Conservation (phyloP, 1,140 invertebrate genomes). For the Drosophila busckii region DNA sequence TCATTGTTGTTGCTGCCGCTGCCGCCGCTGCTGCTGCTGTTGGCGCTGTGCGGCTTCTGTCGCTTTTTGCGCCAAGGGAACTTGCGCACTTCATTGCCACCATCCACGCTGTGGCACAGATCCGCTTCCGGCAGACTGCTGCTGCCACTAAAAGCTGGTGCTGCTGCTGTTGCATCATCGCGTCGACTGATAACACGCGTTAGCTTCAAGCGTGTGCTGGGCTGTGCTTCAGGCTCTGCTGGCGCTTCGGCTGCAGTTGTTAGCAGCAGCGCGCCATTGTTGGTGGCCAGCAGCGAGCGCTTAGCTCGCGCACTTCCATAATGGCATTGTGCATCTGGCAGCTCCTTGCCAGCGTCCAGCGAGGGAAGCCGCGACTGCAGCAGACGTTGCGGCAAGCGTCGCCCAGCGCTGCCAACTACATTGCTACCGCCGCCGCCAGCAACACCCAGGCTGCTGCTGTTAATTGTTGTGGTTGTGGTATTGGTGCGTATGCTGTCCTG, state of each 20-base stretch:
- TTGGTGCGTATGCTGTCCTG: constrained; percentile 67
- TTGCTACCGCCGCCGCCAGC: constrained; percentile 4
- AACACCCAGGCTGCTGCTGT: constrained; percentile 37
- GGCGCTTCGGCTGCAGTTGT: constrained; percentile 16
- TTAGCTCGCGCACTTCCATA: constrained; percentile 34
- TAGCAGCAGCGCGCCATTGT: constrained; percentile 49
- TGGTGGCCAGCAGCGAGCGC: constrained; percentile 51
- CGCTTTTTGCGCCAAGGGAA: constrained; percentile 58
- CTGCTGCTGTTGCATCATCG: constrained; percentile 50
- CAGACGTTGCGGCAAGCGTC: constrained; percentile 51
- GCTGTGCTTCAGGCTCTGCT: constrained; percentile 18
- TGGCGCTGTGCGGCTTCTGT: constrained; percentile 36
- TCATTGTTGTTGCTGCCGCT: constrained; percentile 26
- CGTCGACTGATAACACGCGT: constrained; percentile 64
- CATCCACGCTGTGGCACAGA: constrained; percentile 2
- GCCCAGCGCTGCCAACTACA: constrained; percentile 13
- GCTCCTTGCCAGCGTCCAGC: constrained; percentile 42
- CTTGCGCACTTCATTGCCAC: constrained; percentile 24
- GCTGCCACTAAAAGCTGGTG: constrained; percentile 36
- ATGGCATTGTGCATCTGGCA: constrained; percentile 23
- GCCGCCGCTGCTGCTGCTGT: constrained; percentile 43
- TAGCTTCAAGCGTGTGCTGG: constrained; percentile 53
- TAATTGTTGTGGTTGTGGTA: constrained; percentile 60
- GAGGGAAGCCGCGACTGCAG: constrained; percentile 53
- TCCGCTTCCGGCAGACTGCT: constrained; percentile 52